Conservation (phyloP, 2,113 vertebrate species). For the Thryonomys swinderianus region DNA sequence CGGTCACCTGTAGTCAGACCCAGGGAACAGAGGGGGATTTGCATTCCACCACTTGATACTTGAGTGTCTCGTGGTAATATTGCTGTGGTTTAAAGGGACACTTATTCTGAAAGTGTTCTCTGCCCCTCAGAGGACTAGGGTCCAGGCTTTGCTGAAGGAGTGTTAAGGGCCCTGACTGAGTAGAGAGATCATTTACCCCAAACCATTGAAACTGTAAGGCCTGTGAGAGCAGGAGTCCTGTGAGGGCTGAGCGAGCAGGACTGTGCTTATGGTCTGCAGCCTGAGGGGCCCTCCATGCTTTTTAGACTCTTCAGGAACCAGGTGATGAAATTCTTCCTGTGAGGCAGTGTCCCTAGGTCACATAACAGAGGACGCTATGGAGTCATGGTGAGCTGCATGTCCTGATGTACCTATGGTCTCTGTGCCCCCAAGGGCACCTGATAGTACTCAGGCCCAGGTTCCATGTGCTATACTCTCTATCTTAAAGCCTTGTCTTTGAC, state of each 20-base stretch:
- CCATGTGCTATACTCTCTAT: neutral
- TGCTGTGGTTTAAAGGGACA: neutral
- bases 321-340: neutral
- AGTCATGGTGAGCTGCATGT: neutral
- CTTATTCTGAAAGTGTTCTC: neutral
- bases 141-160: neutral
- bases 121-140: neutral
- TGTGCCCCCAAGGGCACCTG: neutral
- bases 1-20: neutral
- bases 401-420: neutral
- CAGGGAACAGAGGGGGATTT: neutral
- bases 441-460: neutral
- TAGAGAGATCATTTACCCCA: neutral
- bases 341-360: neutral
- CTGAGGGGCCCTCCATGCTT: neutral
- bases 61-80: neutral
- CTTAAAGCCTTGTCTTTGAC: neutral
- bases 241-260: neutral
- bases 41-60: neutral
- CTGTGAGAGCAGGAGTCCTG: neutral
- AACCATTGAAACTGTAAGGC: neutral
- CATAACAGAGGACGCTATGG: neutral
- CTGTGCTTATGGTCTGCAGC: neutral
- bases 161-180: too few relatives aligned
- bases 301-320: neutral